A percentile compares a stretch with the other conserved stretches of the same genome.
Evolutionary conservation across 2,888 invertebrate genomes (phyloP).

Genomic region (Amiota minor): DNA sequence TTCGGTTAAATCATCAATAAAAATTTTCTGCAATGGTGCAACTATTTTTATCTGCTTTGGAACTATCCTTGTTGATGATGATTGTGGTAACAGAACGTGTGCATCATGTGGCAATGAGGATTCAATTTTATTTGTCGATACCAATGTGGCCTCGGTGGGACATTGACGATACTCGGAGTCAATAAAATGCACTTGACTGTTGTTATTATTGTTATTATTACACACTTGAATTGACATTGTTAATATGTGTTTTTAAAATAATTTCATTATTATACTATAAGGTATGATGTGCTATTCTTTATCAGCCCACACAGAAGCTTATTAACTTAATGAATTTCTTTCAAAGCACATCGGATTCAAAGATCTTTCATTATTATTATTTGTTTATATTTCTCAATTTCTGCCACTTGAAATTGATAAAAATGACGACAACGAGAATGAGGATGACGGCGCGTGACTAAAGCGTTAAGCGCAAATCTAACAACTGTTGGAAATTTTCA

Average conservation of each 20-base stretch:
- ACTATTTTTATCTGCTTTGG: neutral
- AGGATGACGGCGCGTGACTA: slow-evolving; percentile 13
- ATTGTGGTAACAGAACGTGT: slow-evolving; percentile 37
- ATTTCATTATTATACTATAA: too few species aligned
- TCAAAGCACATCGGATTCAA: neutral
- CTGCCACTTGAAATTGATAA: too few species aligned
- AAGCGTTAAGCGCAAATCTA: slow-evolving; percentile 22
- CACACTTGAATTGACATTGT: slow-evolving; percentile 43
- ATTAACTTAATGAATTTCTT: too few species aligned
- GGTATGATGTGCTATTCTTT: too few species aligned
- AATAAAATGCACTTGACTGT: slow-evolving; percentile 25
- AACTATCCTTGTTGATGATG: slow-evolving; percentile 9
- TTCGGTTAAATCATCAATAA: slow-evolving; percentile 56
- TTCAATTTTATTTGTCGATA: neutral
- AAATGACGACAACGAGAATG: neutral
- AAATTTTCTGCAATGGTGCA: slow-evolving; percentile 50
- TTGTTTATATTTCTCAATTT: neutral
- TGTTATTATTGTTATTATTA: slow-evolving; percentile 32
- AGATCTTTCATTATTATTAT: neutral
- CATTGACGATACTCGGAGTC: neutral
- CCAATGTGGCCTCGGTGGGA: neutral
- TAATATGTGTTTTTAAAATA: neutral
- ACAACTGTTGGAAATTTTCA: slow-evolving; percentile 24
- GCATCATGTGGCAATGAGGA: slow-evolving; percentile 36
- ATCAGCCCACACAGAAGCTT: too few species aligned